Percentiles rank a stretch among this genome's conserved stretches.
Evolutionary conservation across 2,113 vertebrate species (phyloP).

Genomic region (Dicaeum eximium): DNA sequence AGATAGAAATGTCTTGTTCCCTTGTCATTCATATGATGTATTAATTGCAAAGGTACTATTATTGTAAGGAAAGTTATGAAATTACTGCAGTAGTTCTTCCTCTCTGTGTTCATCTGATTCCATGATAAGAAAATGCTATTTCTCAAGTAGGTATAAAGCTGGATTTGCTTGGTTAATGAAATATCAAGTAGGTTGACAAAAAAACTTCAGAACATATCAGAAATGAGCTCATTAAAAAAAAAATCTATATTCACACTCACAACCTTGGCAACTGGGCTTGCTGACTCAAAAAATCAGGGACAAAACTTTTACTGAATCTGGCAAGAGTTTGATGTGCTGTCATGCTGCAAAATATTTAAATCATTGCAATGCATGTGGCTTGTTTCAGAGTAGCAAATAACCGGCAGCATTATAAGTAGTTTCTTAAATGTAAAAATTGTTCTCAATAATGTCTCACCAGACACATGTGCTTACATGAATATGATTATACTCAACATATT

Average conservation of each 20-base stretch:
- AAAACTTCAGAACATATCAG: neutral
- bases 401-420: neutral
- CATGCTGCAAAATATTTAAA: neutral
- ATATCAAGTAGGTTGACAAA: neutral
- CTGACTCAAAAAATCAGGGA: neutral
- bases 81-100: neutral
- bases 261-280: neutral
- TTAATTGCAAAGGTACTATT: neutral
- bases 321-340: neutral
- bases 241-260: fast-evolving
- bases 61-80: neutral
- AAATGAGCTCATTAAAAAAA: neutral
- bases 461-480: neutral
- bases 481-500: neutral
- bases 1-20: neutral
- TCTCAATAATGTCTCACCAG: neutral
- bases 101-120: neutral
- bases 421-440: neutral
- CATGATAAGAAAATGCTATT: neutral
- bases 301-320: neutral
- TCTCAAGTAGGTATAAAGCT: neutral
- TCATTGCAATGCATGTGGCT: neutral
- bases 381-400: neutral
- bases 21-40: neutral
- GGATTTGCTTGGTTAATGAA: neutral